These are phyloP conservation scores for Ctenosaura bakeri DNA, from an alignment of 2,797 vertebrate genomes.

Conservation along the genomic window DNA sequence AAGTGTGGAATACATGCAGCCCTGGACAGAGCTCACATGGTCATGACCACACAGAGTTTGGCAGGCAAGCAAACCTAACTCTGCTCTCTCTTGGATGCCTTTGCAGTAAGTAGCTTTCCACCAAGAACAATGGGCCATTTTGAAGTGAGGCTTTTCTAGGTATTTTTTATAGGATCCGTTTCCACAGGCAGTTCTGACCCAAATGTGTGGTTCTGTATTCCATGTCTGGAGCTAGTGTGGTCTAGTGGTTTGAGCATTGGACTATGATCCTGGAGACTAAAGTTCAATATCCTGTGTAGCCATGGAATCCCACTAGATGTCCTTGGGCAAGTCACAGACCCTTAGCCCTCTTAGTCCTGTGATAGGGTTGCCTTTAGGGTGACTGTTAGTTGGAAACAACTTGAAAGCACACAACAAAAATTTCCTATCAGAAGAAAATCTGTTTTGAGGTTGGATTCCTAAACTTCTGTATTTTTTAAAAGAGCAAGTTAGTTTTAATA, in stretches of 20 bases:
- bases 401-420: no score
- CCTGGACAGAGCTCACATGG: neutral
- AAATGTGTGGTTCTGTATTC: neutral
- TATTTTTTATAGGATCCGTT: neutral
- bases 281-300: no score
- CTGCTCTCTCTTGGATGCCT: constrained; percentile 3
- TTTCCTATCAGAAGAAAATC: neutral
- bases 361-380: no score
- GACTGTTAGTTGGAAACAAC: no score
- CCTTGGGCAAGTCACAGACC: no score
- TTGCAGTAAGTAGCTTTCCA: neutral
- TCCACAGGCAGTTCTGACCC: neutral
- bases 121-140: no score
- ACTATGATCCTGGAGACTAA: no score
- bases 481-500: no score
- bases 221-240: no score
- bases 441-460: neutral
- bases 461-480: no score
- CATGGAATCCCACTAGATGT: no score
- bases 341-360: no score
- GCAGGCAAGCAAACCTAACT: neutral
- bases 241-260: neutral
- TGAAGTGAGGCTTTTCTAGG: neutral
- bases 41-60: neutral
- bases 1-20: neutral